phyloP scores from a whole-genome alignment of 1,140 invertebrate species.

The Tetramorium alpestre region DNA sequence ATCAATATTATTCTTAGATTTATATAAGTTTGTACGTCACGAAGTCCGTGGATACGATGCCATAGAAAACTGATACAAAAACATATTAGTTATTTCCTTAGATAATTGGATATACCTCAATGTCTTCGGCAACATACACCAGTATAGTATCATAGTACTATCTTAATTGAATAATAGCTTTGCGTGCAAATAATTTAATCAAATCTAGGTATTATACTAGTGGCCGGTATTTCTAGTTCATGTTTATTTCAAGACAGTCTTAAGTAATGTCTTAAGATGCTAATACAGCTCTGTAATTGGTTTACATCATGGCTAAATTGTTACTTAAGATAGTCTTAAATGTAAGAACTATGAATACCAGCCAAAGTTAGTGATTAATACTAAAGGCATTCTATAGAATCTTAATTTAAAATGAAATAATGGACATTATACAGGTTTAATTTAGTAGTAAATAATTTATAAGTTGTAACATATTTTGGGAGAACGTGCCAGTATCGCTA shows the following conservation, averaged over 20 bases:
- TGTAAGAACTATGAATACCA: no score
- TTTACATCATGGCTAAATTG: no score
- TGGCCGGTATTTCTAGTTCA: no score
- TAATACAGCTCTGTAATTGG: no score
- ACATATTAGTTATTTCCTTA: not conserved
- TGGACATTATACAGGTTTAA: not conserved
- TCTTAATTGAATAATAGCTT: slow-evolving; percentile 16
- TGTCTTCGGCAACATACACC: not conserved
- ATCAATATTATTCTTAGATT: slow-evolving; percentile 36
- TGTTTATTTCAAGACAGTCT: no score
- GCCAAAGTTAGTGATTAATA: not conserved
- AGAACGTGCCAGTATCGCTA: slow-evolving; percentile 76
- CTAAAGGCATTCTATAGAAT: not conserved
- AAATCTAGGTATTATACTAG: slow-evolving; percentile 11
- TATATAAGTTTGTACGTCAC: slow-evolving; percentile 3
- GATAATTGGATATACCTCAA: not conserved
- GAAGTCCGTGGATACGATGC: slow-evolving; percentile 75
- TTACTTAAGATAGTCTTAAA: no score
- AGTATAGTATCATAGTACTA: not conserved
- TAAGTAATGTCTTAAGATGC: no score
- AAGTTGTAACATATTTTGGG: slow-evolving; percentile 58
- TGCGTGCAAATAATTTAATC: not conserved
- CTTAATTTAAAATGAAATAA: not conserved
- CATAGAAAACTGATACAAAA: slow-evolving; percentile 68
- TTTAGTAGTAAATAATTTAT: slow-evolving; percentile 1